These are phyloP conservation scores for Helogale parvula DNA, from an alignment of 2,113 vertebrate species.

Conservation along the genomic window DNA sequence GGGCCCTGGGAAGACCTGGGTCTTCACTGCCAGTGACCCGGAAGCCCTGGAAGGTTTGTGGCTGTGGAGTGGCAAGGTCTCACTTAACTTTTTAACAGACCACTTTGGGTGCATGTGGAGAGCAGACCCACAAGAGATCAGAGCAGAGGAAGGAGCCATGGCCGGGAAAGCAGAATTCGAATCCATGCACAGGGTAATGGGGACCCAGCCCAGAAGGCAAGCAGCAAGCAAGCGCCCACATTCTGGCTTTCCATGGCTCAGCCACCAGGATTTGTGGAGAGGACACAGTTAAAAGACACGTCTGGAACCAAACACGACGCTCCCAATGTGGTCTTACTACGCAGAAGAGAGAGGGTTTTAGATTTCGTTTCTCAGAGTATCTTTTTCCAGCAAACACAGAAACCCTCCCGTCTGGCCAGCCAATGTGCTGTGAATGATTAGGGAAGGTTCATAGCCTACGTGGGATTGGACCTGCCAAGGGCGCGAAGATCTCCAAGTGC, in stretches of 20 bases:
- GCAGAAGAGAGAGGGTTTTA: background rate
- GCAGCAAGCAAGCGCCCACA: accelerated
- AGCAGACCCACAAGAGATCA: background rate
- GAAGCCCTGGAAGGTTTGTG: background rate
- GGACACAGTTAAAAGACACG: background rate
- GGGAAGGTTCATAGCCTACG: background rate
- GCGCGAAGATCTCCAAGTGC: background rate
- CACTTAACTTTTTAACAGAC: accelerated
- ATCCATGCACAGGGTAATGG: accelerated
- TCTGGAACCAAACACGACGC: background rate
- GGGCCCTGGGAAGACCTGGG: accelerated
- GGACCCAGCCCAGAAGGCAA: accelerated
- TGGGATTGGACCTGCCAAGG: background rate
- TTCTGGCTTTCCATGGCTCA: background rate
- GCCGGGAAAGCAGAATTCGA: background rate
- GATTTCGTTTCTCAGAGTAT: constrained; percentile 67
- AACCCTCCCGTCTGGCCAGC: background rate
- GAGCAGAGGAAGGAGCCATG: accelerated
- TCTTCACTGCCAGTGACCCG: background rate
- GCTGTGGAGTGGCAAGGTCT: accelerated
- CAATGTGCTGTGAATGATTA: background rate
- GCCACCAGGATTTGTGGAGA: background rate
- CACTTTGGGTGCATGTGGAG: background rate
- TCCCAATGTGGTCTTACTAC: background rate
- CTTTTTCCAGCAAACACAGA: constrained; percentile 44